Evolutionary conservation across 2,797 vertebrate species (phyloP).

Genomic region (Hemibagrus guttatus): DNA sequence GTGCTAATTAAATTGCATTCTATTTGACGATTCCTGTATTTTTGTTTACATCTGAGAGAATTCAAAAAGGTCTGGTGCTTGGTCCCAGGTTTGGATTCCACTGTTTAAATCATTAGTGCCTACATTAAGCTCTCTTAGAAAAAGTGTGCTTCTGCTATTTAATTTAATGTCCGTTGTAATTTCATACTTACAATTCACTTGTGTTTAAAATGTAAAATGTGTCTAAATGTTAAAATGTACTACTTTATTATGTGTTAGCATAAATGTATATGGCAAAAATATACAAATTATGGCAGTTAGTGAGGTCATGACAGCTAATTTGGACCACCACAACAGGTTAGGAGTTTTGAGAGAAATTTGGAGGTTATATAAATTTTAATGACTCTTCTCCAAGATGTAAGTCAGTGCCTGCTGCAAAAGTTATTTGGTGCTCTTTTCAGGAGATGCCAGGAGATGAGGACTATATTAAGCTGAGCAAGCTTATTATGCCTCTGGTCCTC

Average conservation of each 20-base stretch:
- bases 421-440: constrained; percentile 60
- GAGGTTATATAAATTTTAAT: not conserved
- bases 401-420: not conserved
- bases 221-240: no score
- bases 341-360: not conserved
- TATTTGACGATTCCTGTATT: not conserved
- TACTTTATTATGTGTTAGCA: not conserved
- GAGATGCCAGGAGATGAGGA: constrained; percentile 81
- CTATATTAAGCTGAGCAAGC: constrained; percentile 74
- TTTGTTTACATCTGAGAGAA: not conserved
- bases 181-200: not conserved
- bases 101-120: not conserved
- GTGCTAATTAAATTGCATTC: not conserved
- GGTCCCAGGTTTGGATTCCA: not conserved
- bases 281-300: not conserved
- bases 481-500: constrained; percentile 77
- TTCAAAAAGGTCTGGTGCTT: not conserved
- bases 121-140: not conserved
- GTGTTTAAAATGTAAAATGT: no score
- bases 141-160: not conserved
- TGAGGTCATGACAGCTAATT: not conserved
- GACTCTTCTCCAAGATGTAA: not conserved
- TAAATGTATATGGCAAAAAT: not conserved
- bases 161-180: not conserved
- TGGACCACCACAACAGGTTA: not conserved